Evolutionary conservation across 2,797 vertebrate species (phyloP).

Genomic region (Ataeniobius toweri): DNA sequence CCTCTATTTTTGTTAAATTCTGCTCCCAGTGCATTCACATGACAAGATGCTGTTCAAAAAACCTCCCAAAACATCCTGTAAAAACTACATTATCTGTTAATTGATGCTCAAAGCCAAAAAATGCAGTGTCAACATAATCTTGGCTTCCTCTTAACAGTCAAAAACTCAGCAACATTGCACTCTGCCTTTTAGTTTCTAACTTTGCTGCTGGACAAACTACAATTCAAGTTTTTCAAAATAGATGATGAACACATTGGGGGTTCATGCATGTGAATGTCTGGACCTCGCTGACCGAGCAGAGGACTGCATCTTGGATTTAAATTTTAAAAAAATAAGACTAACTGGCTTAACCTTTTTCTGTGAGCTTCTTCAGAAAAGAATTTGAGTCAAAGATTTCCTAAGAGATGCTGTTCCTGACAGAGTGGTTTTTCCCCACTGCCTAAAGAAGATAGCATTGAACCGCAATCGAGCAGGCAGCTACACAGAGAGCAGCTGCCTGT

Average conservation of each 20-base stretch:
- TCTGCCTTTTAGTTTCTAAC: slow-evolving; percentile 1
- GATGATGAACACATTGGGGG: background rate
- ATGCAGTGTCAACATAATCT: slow-evolving; percentile 2
- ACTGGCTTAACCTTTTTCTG: too few relatives aligned
- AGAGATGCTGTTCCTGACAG: too few relatives aligned
- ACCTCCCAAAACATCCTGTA: slow-evolving; percentile 18
- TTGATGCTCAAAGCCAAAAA: slow-evolving; percentile 9
- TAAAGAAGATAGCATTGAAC: too few relatives aligned
- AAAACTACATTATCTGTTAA: slow-evolving; percentile 20
- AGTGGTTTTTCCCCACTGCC: too few relatives aligned
- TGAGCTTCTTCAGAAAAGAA: too few relatives aligned
- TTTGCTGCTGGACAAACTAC: background rate
- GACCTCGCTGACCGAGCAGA: too few relatives aligned
- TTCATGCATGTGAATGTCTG: too few relatives aligned
- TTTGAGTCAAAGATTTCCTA: too few relatives aligned
- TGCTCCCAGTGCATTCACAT: slow-evolving; percentile 25
- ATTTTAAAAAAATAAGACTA: too few relatives aligned
- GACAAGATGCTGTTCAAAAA: slow-evolving; percentile 16
- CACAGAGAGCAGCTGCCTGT: too few relatives aligned
- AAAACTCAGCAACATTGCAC: background rate
- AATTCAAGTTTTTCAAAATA: background rate
- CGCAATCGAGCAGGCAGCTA: too few relatives aligned
- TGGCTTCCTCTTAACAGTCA: background rate
- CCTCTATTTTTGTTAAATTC: slow-evolving; percentile 26
- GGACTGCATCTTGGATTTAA: too few relatives aligned